phyloP scores from a whole-genome alignment of 2,888 invertebrate species.

The Pharmacophagus antenor region DNA sequence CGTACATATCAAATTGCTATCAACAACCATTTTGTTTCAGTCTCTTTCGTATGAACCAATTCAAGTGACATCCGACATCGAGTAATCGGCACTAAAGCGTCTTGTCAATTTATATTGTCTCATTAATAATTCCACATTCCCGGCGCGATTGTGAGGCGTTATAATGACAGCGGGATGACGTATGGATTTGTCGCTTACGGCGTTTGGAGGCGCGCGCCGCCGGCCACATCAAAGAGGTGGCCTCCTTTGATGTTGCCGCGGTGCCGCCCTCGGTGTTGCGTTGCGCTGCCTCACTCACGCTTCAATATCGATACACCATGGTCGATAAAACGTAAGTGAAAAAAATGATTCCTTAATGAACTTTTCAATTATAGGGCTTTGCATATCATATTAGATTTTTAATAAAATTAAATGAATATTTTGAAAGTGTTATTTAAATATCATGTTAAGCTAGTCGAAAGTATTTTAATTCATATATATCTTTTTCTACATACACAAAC shows the following conservation, averaged over 20 bases:
- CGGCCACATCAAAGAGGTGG: constrained; percentile 81
- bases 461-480: too few species aligned
- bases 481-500: too few species aligned
- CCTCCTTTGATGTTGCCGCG: constrained; percentile 78
- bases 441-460: too few species aligned
- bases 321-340: too few species aligned
- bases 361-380: too few species aligned
- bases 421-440: too few species aligned
- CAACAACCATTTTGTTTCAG: constrained; percentile 12
- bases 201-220: constrained; percentile 78
- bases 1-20: constrained; percentile 16
- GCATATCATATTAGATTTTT: too few species aligned
- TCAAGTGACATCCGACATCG: constrained; percentile 39
- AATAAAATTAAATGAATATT: too few species aligned
- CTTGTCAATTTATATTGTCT: constrained; percentile 81
- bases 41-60: constrained; percentile 19
- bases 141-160: constrained; percentile 76
- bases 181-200: constrained; percentile 81
- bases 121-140: constrained; percentile 79
- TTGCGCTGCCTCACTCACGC: constrained; percentile 31
- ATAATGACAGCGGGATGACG: constrained; percentile 81
- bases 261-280: constrained; percentile 63
- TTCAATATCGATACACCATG: constrained; percentile 36
- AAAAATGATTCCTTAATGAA: too few species aligned
- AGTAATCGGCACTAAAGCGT: constrained; percentile 69